phyloP scores from a whole-genome alignment of 2,888 invertebrate genomes.

The Tetheella fluctuosa region DNA sequence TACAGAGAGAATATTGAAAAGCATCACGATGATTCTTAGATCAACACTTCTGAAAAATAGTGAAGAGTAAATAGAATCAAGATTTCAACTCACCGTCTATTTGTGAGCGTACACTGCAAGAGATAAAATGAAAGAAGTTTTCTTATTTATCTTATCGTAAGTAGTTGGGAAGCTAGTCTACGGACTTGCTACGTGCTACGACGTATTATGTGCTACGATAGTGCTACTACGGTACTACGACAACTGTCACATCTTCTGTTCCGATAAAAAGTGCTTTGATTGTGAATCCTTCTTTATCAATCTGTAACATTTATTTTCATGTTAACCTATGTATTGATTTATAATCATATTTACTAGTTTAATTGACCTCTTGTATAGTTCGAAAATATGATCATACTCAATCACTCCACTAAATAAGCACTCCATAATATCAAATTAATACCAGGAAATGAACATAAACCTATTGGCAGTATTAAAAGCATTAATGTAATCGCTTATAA shows the following conservation, averaged over 20 bases:
- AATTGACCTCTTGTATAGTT: too few species aligned
- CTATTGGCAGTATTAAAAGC: neutral
- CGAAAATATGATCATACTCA: too few species aligned
- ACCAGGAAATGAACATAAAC: neutral
- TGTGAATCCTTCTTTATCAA: neutral
- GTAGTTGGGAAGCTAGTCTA: conserved; percentile 34
- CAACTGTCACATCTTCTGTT: neutral
- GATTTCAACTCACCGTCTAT: neutral
- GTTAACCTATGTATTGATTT: too few species aligned
- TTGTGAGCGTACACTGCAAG: conserved; percentile 13
- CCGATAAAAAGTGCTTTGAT: neutral
- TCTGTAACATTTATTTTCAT: neutral
- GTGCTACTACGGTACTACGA: conserved; percentile 17
- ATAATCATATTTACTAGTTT: too few species aligned
- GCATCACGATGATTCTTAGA: too few species aligned
- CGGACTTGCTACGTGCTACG: conserved; percentile 36
- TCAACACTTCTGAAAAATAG: neutral
- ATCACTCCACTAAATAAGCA: too few species aligned
- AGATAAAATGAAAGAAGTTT: conserved; percentile 48
- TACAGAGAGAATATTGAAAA: too few species aligned
- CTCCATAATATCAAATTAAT: neutral
- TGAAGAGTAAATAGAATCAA: neutral
- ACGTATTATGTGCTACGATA: conserved; percentile 33
- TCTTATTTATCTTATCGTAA: conserved; percentile 39
- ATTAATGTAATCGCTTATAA: conserved; percentile 4